These are phyloP conservation scores for Coracias cyanogaster DNA, from an alignment of 2,797 vertebrate species.

Conservation along the genomic window DNA sequence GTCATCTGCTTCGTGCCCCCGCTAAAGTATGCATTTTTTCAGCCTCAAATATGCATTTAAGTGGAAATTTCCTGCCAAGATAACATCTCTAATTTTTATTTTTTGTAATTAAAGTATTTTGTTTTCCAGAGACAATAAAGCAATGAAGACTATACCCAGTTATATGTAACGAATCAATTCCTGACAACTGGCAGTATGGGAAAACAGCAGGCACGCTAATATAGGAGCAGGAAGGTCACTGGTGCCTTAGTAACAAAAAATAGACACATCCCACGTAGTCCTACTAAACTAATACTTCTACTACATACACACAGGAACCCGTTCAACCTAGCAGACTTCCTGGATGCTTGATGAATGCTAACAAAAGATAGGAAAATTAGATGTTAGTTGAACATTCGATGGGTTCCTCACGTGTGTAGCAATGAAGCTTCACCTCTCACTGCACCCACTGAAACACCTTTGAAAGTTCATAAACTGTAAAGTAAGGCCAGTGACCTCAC, in stretches of 20 bases:
- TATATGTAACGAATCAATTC: background rate
- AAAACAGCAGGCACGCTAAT: background rate
- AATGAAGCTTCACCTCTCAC: background rate
- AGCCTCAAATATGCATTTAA: background rate
- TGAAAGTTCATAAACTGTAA: background rate
- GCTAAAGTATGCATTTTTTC: background rate
- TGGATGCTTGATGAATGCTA: background rate
- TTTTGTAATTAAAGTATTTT: background rate
- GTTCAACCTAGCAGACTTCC: background rate
- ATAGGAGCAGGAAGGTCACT: constrained; percentile 3
- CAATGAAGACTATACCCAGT: background rate
- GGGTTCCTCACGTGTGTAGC: background rate
- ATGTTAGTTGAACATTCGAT: background rate
- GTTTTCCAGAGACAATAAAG: background rate
- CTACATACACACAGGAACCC: background rate
- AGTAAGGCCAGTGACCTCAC: background rate
- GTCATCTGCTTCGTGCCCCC: background rate
- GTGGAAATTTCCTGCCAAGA: background rate
- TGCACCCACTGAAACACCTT: background rate
- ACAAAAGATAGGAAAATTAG: background rate
- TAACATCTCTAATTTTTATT: background rate
- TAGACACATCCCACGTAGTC: background rate
- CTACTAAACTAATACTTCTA: background rate
- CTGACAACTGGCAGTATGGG: background rate
- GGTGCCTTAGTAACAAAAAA: background rate